These are phyloP conservation scores for Ganaspis brasiliensis DNA, from an alignment of 2,888 invertebrate species.

Conservation along the genomic window DNA sequence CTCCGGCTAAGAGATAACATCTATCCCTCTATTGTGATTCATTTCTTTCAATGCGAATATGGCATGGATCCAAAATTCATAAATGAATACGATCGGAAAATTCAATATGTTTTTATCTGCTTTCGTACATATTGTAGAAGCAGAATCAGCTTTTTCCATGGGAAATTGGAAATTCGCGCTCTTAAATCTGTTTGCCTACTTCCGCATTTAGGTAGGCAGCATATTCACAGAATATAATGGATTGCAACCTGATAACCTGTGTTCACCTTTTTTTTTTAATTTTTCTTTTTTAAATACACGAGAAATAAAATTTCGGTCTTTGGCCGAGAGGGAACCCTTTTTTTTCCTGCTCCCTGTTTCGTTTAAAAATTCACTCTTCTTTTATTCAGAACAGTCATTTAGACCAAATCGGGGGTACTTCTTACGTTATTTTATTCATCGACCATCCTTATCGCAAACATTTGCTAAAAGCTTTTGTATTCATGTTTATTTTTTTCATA, in stretches of 20 bases:
- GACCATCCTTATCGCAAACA: constrained; percentile 4
- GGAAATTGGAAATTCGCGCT: not conserved
- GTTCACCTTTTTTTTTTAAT: no score
- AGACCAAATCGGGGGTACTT: no score
- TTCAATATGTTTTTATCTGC: not conserved
- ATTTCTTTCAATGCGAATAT: not conserved
- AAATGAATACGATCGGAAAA: not conserved
- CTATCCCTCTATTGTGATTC: not conserved
- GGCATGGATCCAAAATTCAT: constrained; percentile 10
- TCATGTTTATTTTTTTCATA: not conserved
- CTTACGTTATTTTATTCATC: not conserved
- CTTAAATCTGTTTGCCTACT: constrained; percentile 8
- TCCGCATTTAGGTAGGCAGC: not conserved
- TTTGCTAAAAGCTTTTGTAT: not conserved
- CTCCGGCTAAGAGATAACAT: not conserved
- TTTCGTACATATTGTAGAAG: constrained; percentile 1
- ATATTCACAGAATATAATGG: constrained; percentile 1
- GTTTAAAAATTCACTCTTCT: no score
- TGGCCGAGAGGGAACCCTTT: no score
- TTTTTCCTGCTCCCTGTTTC: no score
- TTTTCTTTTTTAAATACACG: not conserved
- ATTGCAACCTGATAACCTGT: constrained; percentile 1
- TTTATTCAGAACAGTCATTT: no score
- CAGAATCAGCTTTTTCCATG: not conserved
- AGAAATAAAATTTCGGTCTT: no score